Percentiles rank a stretch among this genome's conserved stretches.
Evolutionary conservation across 1,140 invertebrate species (phyloP).

Genomic region (Diprion similis): DNA sequence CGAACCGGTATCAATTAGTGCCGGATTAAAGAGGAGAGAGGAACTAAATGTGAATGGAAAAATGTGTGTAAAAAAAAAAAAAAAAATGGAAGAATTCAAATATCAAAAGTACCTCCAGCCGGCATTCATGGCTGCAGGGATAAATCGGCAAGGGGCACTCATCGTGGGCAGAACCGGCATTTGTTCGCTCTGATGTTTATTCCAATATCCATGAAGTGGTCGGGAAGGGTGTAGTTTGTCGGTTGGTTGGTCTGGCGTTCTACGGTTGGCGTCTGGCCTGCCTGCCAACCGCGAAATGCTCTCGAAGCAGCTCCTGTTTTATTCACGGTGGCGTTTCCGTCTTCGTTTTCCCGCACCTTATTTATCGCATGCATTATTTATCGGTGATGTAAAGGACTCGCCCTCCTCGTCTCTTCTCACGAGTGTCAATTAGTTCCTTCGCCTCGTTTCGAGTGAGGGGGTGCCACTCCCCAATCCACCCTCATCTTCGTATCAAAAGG

Average conservation of each 20-base stretch:
- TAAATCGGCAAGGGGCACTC: not conserved
- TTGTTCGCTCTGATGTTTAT: not conserved
- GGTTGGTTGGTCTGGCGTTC: not conserved
- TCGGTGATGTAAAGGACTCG: conserved; percentile 2
- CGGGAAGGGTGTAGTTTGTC: conserved; percentile 1
- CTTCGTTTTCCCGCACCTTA: not conserved
- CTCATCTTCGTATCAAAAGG: too few species aligned
- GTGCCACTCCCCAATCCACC: too few species aligned
- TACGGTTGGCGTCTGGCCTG: not conserved
- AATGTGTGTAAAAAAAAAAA: too few species aligned
- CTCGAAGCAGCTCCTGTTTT: not conserved
- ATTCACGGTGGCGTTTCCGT: conserved; percentile 5
- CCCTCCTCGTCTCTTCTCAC: not conserved
- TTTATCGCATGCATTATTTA: conserved; percentile 3
- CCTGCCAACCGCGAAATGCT: not conserved
- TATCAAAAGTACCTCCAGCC: too few species aligned
- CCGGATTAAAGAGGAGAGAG: too few species aligned
- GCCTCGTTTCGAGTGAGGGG: not conserved
- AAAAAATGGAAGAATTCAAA: too few species aligned
- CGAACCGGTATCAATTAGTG: too few species aligned
- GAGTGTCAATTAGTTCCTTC: not conserved
- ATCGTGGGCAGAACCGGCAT: not conserved
- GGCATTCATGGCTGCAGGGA: too few species aligned
- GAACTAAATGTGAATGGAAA: too few species aligned
- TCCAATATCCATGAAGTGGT: not conserved